Evolutionary conservation across 2,113 vertebrate genomes (phyloP).

Genomic region (Galemys pyrenaicus): DNA sequence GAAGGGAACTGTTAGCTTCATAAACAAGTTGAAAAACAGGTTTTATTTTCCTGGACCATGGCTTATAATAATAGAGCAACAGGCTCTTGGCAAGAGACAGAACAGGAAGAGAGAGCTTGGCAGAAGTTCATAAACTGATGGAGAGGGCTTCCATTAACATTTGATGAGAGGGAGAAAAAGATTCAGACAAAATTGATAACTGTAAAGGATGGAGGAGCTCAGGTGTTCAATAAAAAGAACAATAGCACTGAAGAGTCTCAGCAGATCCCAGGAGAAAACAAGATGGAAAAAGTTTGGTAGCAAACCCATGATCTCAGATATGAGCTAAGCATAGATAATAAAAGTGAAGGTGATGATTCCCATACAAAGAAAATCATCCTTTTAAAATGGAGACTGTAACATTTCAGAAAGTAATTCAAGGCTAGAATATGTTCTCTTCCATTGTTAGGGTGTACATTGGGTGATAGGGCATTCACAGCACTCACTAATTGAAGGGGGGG

Average conservation of each 20-base stretch:
- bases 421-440: background rate
- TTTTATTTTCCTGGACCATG: conserved; percentile 50
- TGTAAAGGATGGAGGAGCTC: background rate
- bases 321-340: background rate
- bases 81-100: conserved; percentile 46
- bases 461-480: background rate
- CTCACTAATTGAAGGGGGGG: background rate
- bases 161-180: background rate
- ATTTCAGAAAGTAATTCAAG: background rate
- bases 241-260: background rate
- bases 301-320: background rate
- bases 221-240: background rate
- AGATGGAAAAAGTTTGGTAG: background rate
- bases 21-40: conserved; percentile 46
- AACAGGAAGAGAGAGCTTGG: conserved; percentile 22
- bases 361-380: background rate
- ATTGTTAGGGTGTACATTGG: background rate
- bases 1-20: conserved; percentile 15
- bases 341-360: background rate
- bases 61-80: conserved; percentile 11
- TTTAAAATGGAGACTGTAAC: background rate
- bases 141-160: background rate
- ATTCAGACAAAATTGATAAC: background rate
- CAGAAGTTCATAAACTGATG: conserved; percentile 25
- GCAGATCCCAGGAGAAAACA: background rate